Conservation (phyloP, 2,797 vertebrate genomes). For the Brachyalestes nurse region DNA sequence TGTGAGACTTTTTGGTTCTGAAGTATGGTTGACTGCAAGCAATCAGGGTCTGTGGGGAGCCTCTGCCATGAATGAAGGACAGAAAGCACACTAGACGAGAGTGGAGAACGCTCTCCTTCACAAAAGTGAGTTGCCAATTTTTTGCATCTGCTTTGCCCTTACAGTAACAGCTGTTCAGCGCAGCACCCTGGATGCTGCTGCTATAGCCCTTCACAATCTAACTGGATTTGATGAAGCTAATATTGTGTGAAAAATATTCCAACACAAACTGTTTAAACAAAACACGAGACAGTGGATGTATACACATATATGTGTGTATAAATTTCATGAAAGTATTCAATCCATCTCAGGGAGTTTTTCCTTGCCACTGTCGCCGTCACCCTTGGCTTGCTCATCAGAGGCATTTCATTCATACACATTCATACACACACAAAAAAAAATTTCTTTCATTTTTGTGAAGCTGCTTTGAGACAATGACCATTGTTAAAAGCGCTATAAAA, state of each 20-base stretch:
- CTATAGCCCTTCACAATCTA: not conserved
- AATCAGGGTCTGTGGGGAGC: conserved; percentile 63
- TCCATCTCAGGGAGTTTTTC: too few relatives aligned
- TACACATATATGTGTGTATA: too few relatives aligned
- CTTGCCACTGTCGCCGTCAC: too few relatives aligned
- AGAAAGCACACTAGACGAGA: conserved; percentile 16
- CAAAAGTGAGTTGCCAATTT: conserved; percentile 59
- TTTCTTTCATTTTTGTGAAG: too few relatives aligned
- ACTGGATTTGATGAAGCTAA: conserved; percentile 52
- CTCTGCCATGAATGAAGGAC: conserved; percentile 54
- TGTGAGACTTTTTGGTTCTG: conserved; percentile 36
- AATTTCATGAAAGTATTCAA: too few relatives aligned
- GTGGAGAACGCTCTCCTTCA: conserved; percentile 5
- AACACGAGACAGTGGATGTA: not conserved
- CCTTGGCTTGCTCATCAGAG: too few relatives aligned
- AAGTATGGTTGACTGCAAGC: conserved; percentile 51
- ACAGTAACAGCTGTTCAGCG: conserved; percentile 33
- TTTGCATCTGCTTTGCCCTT: conserved; percentile 70
- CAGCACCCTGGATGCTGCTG: not conserved
- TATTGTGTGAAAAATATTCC: conserved; percentile 53
- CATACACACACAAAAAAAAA: too few relatives aligned
- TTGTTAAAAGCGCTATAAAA: too few relatives aligned
- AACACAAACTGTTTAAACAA: conserved; percentile 40
- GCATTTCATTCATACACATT: too few relatives aligned
- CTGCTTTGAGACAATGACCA: too few relatives aligned